Evolutionary conservation across 2,888 invertebrate species (phyloP).

Genomic region (Sarcophaga variegata): DNA sequence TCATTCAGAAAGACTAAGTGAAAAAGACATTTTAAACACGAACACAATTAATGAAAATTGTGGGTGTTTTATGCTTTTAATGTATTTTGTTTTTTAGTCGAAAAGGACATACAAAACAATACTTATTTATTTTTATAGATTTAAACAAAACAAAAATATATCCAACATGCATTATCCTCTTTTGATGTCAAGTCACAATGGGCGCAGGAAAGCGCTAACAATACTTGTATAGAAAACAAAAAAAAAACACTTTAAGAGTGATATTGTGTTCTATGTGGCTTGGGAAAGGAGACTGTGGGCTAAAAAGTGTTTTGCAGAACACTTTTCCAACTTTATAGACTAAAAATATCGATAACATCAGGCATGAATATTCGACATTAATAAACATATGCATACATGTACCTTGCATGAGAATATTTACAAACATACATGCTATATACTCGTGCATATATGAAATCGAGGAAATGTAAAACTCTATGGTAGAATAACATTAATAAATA

Average conservation of each 20-base stretch:
- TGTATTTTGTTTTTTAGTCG: no score
- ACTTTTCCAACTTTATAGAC: conserved; percentile 25
- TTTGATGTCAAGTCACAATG: conserved; percentile 19
- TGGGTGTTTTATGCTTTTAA: conserved; percentile 25
- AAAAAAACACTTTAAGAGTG: conserved; percentile 23
- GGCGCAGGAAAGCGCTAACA: not conserved
- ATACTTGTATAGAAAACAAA: not conserved
- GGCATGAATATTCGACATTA: conserved; percentile 33
- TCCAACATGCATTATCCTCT: conserved; percentile 32
- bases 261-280: not conserved
- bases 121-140: conserved; percentile 22
- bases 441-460: not conserved
- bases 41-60: conserved; percentile 17
- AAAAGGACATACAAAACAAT: conserved; percentile 26
- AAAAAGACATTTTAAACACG: conserved; percentile 14
- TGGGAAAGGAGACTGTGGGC: not conserved
- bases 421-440: not conserved
- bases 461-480: conserved; percentile 3
- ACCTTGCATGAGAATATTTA: not conserved
- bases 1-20: no score
- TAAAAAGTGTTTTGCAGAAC: conserved; percentile 1
- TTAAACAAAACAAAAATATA: conserved; percentile 1
- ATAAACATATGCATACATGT: conserved; percentile 3
- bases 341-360: conserved; percentile 41
- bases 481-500: conserved; percentile 35